Base-by-base conservation (phyloP, 2,888 invertebrate species). In the Halocaridina rubra region DNA sequence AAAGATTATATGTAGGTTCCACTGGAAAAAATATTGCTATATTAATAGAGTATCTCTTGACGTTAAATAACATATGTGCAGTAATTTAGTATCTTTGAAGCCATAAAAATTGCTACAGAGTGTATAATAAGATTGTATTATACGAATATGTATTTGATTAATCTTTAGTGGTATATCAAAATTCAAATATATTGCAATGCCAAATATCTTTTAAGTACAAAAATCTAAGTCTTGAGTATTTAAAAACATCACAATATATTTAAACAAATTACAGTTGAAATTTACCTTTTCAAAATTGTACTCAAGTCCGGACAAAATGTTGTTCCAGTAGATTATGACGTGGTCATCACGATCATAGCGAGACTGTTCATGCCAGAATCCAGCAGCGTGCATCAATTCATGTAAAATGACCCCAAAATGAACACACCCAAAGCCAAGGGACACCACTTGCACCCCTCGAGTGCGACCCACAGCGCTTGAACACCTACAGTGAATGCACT, bases 361-460 rank as follows among this genome's bases (percentile, higher is more conserved):
- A 75, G 91, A 91, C 88, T 92, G 92, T 88, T 92, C 92, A 88
- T 92, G 92, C 91, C 91, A 91, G 89, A 92, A 92, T 0, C 92
- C 92, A 2, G 91, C 89, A 0, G 91, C 91, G 88, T 92, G 92
- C 90, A 92, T 91, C 46, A 92, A 89, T 89, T 92, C 92, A 89
- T 92, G 92, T 84, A 91, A 90, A 79, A 92, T 90, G 75, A 91
- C 91, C 0, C 92, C 92, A 22, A 90, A 90, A 59, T 89, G 89
- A 39, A 91, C 89, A 85, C 91, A 91, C 8, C 89, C 90, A 2
- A 82, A 39, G 4, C 89, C 89, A 84, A 92, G 89, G 2, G 91
- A 91, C 2, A 92, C 90, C 0, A 91, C 90, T 89, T 92, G 92
- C 46, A 90, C 90, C 0, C 92, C 92, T 0, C 92, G 92, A 7